Base-by-base conservation (phyloP, 2,113 vertebrate genomes). In the Pelecanus crispus region DNA sequence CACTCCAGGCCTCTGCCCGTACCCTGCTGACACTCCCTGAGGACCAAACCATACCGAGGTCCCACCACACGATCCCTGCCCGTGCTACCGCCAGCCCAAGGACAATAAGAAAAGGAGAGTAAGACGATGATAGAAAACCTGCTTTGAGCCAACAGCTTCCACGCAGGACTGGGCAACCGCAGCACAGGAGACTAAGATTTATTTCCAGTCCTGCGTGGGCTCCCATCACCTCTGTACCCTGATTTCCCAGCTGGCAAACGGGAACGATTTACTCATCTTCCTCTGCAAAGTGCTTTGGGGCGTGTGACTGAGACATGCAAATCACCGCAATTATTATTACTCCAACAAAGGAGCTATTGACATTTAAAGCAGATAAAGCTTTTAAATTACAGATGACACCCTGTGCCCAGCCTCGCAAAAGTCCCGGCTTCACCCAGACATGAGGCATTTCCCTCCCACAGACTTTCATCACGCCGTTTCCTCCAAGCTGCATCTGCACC, bases 291-390 rank as follows among this genome's bases (percentile, higher is more conserved):
- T 3, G 34, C 73, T 86, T 40, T 58, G 75, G 83, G 96, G 83
- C 0, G 8, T 95, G 92, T 72, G 77, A 85, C 49, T 7, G 86
- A 95, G 91, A 96, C 92, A 94, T 75, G 94, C 56, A 81, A 93
- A 96, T 96, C 70, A 72, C 0, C 1, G 56, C 87, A 94, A 91
- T 95, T 94, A 89, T 17, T 72, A 49, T 68, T 85, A 59, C 95
- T 84, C 81, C 73, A 95, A 93, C 91, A 97, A 95, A 92, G 86
- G 70, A 72, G 47, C 70, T 65, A 74, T 87, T 97, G 86, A 91
- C 86, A 94, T 92, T 92, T 79, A 92, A 67, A 94, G 77, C 21
- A 93, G 96, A 92, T 89, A 88, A 94, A 83, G 61, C 47, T 59
- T 81, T 56, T 19, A 86, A 91, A 94, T 95, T 88, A 71, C 73